These are phyloP conservation scores for Eupeodes luniger DNA, from an alignment of 2,888 invertebrate species.

Conservation along the genomic window DNA sequence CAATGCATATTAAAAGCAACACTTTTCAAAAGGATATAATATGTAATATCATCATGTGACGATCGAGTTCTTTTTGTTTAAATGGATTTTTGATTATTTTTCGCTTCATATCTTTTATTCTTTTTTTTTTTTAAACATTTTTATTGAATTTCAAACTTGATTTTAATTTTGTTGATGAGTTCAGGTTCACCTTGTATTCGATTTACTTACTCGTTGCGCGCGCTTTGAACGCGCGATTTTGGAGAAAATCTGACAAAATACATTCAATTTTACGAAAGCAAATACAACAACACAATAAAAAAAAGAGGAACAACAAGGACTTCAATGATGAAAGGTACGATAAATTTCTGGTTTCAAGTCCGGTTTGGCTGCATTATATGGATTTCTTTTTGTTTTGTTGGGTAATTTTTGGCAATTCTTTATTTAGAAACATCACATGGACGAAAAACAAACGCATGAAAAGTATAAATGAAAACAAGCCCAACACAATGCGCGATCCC, in stretches of 20 bases:
- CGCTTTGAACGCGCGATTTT: slow-evolving; percentile 65
- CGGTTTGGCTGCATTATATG: slow-evolving; percentile 70
- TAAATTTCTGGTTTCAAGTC: slow-evolving; percentile 74
- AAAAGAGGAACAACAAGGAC: slow-evolving; percentile 1
- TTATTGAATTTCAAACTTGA: slow-evolving; percentile 75
- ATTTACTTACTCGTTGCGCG: slow-evolving; percentile 74
- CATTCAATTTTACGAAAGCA: slow-evolving; percentile 19
- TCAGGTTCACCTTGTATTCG: slow-evolving; percentile 73
- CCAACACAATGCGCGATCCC: slow-evolving; percentile 26
- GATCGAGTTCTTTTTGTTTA: slow-evolving; percentile 6
- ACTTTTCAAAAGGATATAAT: slow-evolving; percentile 60
- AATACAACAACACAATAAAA: background rate
- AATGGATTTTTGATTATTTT: slow-evolving; percentile 21
- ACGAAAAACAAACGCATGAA: slow-evolving; percentile 65
- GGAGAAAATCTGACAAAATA: slow-evolving; percentile 71
- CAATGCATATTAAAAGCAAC: slow-evolving; percentile 70
- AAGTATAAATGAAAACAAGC: slow-evolving; percentile 56
- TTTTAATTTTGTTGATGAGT: slow-evolving; percentile 75
- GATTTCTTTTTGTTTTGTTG: slow-evolving; percentile 12
- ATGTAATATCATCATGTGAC: slow-evolving; percentile 44
- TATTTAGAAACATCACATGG: slow-evolving; percentile 46
- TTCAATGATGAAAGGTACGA: slow-evolving; percentile 69
- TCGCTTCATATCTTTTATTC: slow-evolving; percentile 1
- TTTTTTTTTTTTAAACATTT: slow-evolving; percentile 4
- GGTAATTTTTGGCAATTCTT: slow-evolving; percentile 40